These are phyloP conservation scores for Mormoops blainvillei DNA, from an alignment of 2,113 vertebrate species.

Conservation along the genomic window DNA sequence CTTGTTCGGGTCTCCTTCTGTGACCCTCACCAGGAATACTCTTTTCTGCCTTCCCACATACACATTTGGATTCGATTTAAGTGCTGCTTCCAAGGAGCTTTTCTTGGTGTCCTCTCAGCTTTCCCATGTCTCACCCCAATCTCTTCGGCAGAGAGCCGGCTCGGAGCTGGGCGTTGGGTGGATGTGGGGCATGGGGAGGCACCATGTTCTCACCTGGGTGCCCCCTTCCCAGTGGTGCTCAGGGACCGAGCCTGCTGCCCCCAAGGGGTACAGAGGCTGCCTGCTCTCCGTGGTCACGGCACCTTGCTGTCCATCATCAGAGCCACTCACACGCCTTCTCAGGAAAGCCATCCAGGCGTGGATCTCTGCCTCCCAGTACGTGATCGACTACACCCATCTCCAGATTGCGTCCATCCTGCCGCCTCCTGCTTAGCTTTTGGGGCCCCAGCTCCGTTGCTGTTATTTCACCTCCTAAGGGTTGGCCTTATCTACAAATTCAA, in stretches of 20 bases:
- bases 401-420: neutral
- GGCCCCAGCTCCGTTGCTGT: neutral
- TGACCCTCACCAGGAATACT: neutral
- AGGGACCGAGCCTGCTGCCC: neutral
- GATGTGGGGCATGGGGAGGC: accelerated
- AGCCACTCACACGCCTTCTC: neutral
- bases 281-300: accelerated
- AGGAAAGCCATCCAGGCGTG: neutral
- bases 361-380: accelerated
- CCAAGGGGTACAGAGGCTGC: neutral
- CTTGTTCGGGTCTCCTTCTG: neutral
- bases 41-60: neutral
- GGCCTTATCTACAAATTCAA: conserved; percentile 60
- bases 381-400: neutral
- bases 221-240: neutral
- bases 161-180: neutral
- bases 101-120: neutral
- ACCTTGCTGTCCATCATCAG: accelerated
- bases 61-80: neutral
- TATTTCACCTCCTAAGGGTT: conserved; percentile 14
- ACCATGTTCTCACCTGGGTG: accelerated
- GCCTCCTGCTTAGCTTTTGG: neutral
- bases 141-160: neutral
- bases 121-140: neutral
- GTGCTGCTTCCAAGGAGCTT: neutral